Base-by-base conservation (phyloP, 2,797 vertebrate genomes). In the Alosa sapidissima region DNA sequence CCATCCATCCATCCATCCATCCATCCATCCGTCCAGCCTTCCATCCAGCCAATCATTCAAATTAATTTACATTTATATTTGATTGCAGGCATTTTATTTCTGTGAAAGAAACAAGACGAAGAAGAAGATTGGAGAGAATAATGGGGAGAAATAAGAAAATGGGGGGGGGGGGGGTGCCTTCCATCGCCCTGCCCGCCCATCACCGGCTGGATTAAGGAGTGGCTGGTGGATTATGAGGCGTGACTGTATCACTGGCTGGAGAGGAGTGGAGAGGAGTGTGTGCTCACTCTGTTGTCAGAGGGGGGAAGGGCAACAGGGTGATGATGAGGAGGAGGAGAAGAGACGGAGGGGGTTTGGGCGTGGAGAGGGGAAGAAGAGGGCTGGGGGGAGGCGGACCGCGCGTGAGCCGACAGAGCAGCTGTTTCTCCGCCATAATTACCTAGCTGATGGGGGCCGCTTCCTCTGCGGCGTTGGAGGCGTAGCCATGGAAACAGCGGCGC, bases 381-480 rank as follows among this genome's bases (percentile, higher is more conserved):
- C 47, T 83, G 88, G 86, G 86, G 51, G 83, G 81, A 6, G 85
- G 85, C 81, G 41, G 5, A 21, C 49, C 19, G 82, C 62, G 83
- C 83, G 85, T 85, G 81, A 81, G 84, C 81, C 82, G 81, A 87
- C 85, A 86, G 81, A 82, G 87, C 91, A 91, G 91, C 91, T 93
- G 91, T 90, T 91, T 89, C 89, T 88, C 86, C 85, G 87, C 90
- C 91, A 87, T 93, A 94, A 95, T 93, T 93, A 91, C 88, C 89
- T 95, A 94, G 92, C 86, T 91, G 91, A 90, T 89, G 90, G 85
- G 89, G 89, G 92, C 92, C 90, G 85, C 90, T 87, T 90, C 81
- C 85, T 91, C 89, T 89, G 90, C 91, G 86, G 89, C 90, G 91
- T 93, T 94, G 90, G 90, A 88, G 83, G 60, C 16, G 90, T 95